Conservation (phyloP, 2,888 invertebrate species). For the Phalera bucephala region DNA sequence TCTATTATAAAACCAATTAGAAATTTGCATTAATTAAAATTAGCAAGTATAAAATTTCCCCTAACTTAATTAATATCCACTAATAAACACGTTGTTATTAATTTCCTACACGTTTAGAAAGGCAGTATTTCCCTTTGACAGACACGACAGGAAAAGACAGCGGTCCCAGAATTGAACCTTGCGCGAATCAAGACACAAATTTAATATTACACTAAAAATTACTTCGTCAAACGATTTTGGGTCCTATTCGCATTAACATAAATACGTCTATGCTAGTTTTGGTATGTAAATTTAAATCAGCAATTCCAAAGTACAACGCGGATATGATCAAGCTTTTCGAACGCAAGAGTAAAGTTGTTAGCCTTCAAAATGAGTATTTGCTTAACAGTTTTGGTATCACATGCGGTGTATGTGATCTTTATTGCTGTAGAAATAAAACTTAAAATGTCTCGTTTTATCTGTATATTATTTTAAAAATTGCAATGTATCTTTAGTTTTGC, state of each 20-base stretch:
- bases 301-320: conserved; percentile 52
- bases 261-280: conserved; percentile 15
- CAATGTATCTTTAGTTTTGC: conserved; percentile 11
- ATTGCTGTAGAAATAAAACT: conserved; percentile 12
- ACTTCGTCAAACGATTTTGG: conserved; percentile 19
- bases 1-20: background rate
- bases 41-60: conserved; percentile 1
- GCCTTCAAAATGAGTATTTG: conserved; percentile 60
- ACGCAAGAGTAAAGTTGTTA: conserved; percentile 61
- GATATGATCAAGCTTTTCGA: conserved; percentile 67
- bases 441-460: conserved; percentile 6
- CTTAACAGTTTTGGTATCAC: conserved; percentile 11
- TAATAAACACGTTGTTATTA: conserved; percentile 4
- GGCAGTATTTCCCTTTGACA: conserved; percentile 9
- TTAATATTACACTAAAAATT: conserved; percentile 15
- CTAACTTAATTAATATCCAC: conserved; percentile 4
- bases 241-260: conserved; percentile 34
- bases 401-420: conserved; percentile 12
- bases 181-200: conserved; percentile 33
- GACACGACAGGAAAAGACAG: conserved; percentile 39
- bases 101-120: conserved; percentile 11
- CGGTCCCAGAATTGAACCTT: conserved; percentile 44
- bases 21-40: no score
- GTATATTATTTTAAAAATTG: conserved; percentile 7
- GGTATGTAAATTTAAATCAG: conserved; percentile 26